These are phyloP conservation scores for Hylaeus volcanicus DNA, from an alignment of 1,140 invertebrate species.

Conservation along the genomic window DNA sequence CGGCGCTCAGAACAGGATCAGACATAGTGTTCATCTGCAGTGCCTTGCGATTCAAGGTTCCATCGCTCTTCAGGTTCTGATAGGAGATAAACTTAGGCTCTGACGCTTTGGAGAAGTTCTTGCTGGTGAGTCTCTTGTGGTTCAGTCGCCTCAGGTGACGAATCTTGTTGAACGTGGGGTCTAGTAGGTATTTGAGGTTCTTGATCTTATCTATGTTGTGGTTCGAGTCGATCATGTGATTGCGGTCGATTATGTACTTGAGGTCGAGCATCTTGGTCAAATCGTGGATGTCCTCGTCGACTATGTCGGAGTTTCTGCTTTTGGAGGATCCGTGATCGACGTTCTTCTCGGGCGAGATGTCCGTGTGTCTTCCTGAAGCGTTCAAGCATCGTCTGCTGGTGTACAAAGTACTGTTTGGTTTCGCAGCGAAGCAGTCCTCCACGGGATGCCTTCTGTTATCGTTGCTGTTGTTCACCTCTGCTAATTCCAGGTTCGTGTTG, in stretches of 20 bases:
- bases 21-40: conserved; percentile 73
- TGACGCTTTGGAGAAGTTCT: conserved; percentile 60
- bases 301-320: conserved; percentile 59
- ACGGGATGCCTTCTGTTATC: conserved; percentile 64
- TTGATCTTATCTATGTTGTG: conserved; percentile 77
- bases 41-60: conserved; percentile 44
- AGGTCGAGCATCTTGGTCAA: conserved; percentile 76
- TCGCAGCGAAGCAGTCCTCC: conserved; percentile 74
- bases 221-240: conserved; percentile 75
- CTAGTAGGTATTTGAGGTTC: conserved; percentile 74
- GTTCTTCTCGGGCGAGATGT: conserved; percentile 72
- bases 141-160: conserved; percentile 73
- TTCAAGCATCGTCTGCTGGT: conserved; percentile 68
- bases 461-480: conserved; percentile 70
- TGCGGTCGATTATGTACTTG: conserved; percentile 72
- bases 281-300: conserved; percentile 75
- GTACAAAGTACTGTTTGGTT: conserved; percentile 66
- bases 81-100: conserved; percentile 74
- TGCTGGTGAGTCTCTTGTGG: conserved; percentile 61
- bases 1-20: conserved; percentile 70
- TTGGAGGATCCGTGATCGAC: conserved; percentile 49
- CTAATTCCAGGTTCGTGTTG: conserved; percentile 73
- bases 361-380: conserved; percentile 59
- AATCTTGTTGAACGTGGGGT: conserved; percentile 77
- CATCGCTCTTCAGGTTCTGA: conserved; percentile 73